Evolutionary conservation across 2,113 vertebrate species (phyloP).

Genomic region (Zapus hudsonius): DNA sequence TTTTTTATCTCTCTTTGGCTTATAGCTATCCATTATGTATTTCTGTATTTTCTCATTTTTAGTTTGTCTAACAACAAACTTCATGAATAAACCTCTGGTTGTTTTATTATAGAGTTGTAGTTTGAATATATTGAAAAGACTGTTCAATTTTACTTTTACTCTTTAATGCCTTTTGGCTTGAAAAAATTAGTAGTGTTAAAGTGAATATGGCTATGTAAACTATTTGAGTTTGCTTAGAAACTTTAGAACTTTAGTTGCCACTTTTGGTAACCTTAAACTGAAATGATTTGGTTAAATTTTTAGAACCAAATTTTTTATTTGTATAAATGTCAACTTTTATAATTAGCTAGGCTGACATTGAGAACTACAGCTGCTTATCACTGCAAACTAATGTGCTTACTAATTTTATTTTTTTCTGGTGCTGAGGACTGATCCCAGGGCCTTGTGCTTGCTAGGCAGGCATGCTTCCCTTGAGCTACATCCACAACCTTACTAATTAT

Average conservation of each 20-base stretch:
- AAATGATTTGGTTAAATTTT: conserved; percentile 44
- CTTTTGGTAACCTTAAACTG: not conserved
- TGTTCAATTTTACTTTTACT: conserved; percentile 33
- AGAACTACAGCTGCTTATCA: conserved; percentile 65
- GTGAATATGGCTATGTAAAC: conserved; percentile 36
- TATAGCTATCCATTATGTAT: not conserved
- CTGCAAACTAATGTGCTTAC: conserved; percentile 75
- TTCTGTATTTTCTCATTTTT: conserved; percentile 45
- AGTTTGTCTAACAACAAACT: conserved; percentile 24
- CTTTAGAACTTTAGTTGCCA: conserved; percentile 31
- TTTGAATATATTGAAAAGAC: conserved; percentile 46
- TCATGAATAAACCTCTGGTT: not conserved
- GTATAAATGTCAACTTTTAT: conserved; percentile 56
- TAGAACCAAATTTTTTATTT: conserved; percentile 47
- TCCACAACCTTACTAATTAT: conserved; percentile 56
- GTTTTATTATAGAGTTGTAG: not conserved
- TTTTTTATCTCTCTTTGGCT: conserved; percentile 23
- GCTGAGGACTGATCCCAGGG: no score
- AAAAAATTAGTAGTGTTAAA: conserved; percentile 2
- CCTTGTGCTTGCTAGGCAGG: no score
- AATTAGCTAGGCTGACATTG: not conserved
- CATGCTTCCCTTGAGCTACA: no score
- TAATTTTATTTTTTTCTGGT: not conserved
- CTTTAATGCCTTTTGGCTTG: not conserved
- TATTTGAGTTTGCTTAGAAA: conserved; percentile 49